Conservation (phyloP, 2,797 vertebrate species). For the Hydrocynus forskahlii region DNA sequence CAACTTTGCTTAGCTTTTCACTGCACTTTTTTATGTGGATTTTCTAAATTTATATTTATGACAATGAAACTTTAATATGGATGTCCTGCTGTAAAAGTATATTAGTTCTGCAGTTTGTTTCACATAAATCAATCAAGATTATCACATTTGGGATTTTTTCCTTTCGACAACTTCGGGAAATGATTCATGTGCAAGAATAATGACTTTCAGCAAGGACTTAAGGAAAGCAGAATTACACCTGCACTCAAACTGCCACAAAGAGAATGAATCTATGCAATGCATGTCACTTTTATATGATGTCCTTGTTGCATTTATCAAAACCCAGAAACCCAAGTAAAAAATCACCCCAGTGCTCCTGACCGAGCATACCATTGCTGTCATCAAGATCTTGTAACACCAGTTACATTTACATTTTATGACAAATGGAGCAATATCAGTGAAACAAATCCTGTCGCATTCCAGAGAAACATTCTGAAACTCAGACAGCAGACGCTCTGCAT, state of each 20-base stretch:
- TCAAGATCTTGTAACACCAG: not conserved
- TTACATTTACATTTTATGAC: not conserved
- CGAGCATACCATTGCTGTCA: not conserved
- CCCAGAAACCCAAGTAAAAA: not conserved
- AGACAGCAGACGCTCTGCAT: not conserved
- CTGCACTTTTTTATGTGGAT: not conserved
- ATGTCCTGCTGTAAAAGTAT: not conserved
- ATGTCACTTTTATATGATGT: not conserved
- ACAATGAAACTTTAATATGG: not conserved
- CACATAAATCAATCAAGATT: constrained; percentile 7
- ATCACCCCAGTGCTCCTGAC: not conserved
- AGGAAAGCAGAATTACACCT: not conserved
- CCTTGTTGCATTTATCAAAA: not conserved
- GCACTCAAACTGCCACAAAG: not conserved
- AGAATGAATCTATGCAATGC: not conserved
- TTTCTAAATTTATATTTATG: not conserved
- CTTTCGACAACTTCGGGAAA: not conserved
- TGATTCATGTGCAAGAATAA: not conserved
- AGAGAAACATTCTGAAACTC: not conserved
- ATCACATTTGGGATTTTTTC: not conserved
- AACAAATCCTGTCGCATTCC: not conserved
- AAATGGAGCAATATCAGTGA: not conserved
- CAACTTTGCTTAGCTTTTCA: not conserved
- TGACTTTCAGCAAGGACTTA: not conserved
- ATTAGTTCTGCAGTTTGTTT: not conserved